Base-by-base conservation (phyloP, 1,140 invertebrate species). In the Aphis craccivora region DNA sequence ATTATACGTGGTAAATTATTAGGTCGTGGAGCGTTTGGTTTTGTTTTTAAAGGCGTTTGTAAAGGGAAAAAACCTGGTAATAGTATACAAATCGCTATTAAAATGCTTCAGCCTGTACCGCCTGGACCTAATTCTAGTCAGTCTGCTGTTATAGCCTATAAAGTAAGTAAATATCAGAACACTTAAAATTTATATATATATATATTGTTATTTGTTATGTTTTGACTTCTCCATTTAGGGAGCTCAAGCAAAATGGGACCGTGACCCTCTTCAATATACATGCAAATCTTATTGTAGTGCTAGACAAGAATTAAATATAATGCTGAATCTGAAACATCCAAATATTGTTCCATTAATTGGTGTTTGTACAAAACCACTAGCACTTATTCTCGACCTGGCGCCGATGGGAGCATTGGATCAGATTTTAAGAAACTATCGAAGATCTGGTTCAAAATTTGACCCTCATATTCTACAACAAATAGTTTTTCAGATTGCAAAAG, bases 1-100 rank as follows among this genome's bases (percentile, higher is more conserved):
- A 96, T 99, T 9, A 96, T 97, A 60, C 96, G 97, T 90, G 98
- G 97, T 1, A 96, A 97, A 94, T 96, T 98, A 95, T 95, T 99
- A n/a, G 99, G 99, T 0, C 97, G 98, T 60, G 99, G 99, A 0
- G 99, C 99, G 0, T 99, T 99, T 96, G 99, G 99, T 2, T 99
- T 99, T 95, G 99, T 99, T 2, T 99, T 99, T 95, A 97, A 97
- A 95, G 98, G 97, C 0, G 96, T 96, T 5, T 97, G 98, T 95
- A 97, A 97, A 93, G 94, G 97, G 22, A 95, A 96, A 48, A 96
- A 96, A 1, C 95, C 96, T 9, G 95, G 96, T 94, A 95, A 95
- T 22, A 95, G 96, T 83, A 96, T 96, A 22, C 96, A 98, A 94
- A 98, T 99, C 1, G 99, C 99, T 1, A 97, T 99, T 95, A 99